Evolutionary conservation across 2,797 vertebrate genomes (phyloP).

Genomic region (Cryptoprocta ferox): DNA sequence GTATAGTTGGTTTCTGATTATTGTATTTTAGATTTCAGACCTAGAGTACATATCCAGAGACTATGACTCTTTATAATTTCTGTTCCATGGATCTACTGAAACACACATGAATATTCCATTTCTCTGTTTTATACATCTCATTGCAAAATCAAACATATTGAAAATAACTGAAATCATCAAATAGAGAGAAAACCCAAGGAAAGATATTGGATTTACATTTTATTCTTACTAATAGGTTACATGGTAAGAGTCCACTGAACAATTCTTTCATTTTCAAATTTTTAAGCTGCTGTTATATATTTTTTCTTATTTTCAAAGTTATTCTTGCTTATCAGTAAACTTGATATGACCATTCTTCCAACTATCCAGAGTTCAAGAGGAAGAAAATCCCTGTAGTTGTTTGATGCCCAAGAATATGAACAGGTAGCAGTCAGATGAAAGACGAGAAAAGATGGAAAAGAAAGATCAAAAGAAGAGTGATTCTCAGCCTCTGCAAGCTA

Average conservation of each 20-base stretch:
- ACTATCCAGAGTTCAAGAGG: constrained; percentile 22
- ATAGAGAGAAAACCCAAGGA: neutral
- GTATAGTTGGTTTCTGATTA: neutral
- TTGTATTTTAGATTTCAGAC: neutral
- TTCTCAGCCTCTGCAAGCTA: constrained; percentile 52
- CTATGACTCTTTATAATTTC: neutral
- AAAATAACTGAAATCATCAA: constrained; percentile 47
- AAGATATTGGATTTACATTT: neutral
- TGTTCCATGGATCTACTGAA: neutral
- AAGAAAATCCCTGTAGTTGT: constrained; percentile 68
- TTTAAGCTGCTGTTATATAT: neutral
- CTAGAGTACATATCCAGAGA: neutral
- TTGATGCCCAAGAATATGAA: constrained; percentile 71
- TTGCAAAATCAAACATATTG: constrained; percentile 5
- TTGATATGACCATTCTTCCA: constrained; percentile 24
- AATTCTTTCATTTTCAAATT: constrained; percentile 35
- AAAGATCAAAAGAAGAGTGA: constrained; percentile 61
- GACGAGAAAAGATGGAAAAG: constrained; percentile 44
- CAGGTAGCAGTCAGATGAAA: constrained; percentile 73
- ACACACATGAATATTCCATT: neutral
- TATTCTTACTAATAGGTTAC: constrained; percentile 13
- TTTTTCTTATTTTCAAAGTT: constrained; percentile 68
- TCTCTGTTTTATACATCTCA: neutral
- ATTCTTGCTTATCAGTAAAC: constrained; percentile 56
- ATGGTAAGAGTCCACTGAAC: neutral